Evolutionary conservation across 2,797 vertebrate genomes (phyloP).

Genomic region (Pangasius mekongensis): DNA sequence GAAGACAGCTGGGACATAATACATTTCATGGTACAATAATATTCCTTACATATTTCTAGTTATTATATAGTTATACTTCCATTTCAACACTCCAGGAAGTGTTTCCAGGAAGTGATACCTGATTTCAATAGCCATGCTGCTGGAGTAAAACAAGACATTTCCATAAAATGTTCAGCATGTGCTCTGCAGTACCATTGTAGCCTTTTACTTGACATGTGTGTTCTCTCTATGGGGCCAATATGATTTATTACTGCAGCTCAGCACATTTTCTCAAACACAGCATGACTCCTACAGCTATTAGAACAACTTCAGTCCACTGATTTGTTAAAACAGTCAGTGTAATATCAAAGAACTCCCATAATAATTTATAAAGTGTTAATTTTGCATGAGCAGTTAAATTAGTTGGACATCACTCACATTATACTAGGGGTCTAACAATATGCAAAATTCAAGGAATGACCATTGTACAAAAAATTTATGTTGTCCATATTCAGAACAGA

Average conservation of each 20-base stretch:
- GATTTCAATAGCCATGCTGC: neutral
- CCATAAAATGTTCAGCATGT: conserved; percentile 6
- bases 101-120: neutral
- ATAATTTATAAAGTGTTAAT: neutral
- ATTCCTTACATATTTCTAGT: neutral
- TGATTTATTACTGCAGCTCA: conserved; percentile 33
- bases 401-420: neutral
- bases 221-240: conserved; percentile 19
- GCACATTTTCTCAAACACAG: conserved; percentile 15
- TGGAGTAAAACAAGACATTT: conserved; percentile 8
- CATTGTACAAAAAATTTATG: neutral
- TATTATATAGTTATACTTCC: neutral
- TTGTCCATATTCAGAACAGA: neutral
- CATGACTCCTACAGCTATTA: conserved; percentile 18
- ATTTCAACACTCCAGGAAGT: neutral
- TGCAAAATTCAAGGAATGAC: neutral
- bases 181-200: conserved; percentile 2
- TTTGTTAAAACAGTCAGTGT: conserved; percentile 21
- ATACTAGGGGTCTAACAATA: neutral
- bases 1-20: neutral
- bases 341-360: conserved; percentile 8
- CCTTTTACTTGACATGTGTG: conserved; percentile 12
- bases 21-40: neutral
- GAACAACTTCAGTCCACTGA: conserved; percentile 23
- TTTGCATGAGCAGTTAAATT: neutral